Percentiles rank a stretch among this genome's conserved stretches.
phyloP scores from a whole-genome alignment of 2,888 invertebrate species.

The Morinoia aosen region DNA sequence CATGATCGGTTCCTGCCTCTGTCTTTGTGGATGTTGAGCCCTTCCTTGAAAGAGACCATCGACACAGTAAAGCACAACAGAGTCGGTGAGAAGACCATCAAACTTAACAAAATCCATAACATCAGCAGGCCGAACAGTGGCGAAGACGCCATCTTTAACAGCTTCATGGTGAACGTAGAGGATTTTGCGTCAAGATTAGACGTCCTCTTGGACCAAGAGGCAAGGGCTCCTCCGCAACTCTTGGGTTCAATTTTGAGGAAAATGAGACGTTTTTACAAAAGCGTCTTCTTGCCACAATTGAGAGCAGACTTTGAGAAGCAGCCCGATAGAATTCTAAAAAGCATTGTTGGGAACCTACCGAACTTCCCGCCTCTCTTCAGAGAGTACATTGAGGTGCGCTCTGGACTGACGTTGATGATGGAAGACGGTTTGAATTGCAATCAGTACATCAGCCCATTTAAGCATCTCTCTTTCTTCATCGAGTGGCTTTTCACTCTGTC shows the following conservation, averaged over 20 bases:
- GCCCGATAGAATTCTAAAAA: constrained; percentile 22
- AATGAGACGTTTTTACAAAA: constrained; percentile 56
- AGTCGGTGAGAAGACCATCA: not conserved
- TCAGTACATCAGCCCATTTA: constrained; percentile 58
- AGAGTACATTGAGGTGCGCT: constrained; percentile 59
- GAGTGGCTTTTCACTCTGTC: constrained; percentile 47
- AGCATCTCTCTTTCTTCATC: constrained; percentile 58
- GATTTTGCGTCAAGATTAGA: not conserved
- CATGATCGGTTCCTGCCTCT: not conserved
- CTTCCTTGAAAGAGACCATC: not conserved
- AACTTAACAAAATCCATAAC: constrained; percentile 1
- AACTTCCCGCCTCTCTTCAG: constrained; percentile 52
- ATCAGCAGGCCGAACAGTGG: not conserved
- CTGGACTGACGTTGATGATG: constrained; percentile 46
- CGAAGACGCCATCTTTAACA: constrained; percentile 18
- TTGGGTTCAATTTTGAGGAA: constrained; percentile 54
- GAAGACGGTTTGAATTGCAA: constrained; percentile 23
- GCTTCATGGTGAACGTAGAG: constrained; percentile 7
- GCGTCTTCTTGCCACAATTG: constrained; percentile 55
- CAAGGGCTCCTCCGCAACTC: constrained; percentile 35
- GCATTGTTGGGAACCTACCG: constrained; percentile 53
- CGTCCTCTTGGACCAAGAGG: constrained; percentile 58
- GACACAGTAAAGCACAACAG: constrained; percentile 27
- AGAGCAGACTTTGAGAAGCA: not conserved
- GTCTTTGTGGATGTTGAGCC: constrained; percentile 20